Evolutionary conservation across 53 echinoderm and acorn worm species (phyloP).

Genomic region (Crossaster papposus): DNA sequence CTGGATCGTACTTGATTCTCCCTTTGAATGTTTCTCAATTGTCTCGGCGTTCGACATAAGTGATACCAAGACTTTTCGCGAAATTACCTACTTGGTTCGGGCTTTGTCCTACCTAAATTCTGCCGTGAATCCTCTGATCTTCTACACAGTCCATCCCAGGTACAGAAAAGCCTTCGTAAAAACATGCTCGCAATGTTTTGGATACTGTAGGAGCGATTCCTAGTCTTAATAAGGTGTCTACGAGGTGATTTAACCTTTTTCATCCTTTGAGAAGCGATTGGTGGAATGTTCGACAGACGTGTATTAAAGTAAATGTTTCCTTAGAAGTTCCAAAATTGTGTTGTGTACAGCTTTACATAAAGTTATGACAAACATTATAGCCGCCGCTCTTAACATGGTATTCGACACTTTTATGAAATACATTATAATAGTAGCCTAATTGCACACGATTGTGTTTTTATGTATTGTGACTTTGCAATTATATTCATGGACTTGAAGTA

Average conservation of each 20-base stretch:
- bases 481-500: too few species aligned
- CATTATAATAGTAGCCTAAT: too few species aligned
- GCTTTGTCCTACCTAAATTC: constrained; percentile 64
- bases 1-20: constrained; percentile 73
- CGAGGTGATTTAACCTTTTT: background rate
- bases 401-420: too few species aligned
- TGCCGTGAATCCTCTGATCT: constrained; percentile 66
- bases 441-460: too few species aligned
- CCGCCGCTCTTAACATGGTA: too few species aligned
- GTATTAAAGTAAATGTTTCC: too few species aligned
- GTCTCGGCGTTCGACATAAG: constrained; percentile 16
- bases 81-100: constrained; percentile 6
- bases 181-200: constrained; percentile 31
- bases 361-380: too few species aligned
- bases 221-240: background rate
- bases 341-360: too few species aligned
- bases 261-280: background rate
- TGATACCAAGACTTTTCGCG: background rate
- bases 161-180: constrained; percentile 66
- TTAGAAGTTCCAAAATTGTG: too few species aligned
- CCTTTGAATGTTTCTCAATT: constrained; percentile 75
- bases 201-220: background rate
- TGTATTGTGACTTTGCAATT: too few species aligned
- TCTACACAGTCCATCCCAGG: constrained; percentile 63
- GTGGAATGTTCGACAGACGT: too few species aligned